A percentile compares a stretch with the other conserved stretches of the same genome.
Evolutionary conservation across 2,888 invertebrate species (phyloP).

Genomic region (Lumbricus terrestris): DNA sequence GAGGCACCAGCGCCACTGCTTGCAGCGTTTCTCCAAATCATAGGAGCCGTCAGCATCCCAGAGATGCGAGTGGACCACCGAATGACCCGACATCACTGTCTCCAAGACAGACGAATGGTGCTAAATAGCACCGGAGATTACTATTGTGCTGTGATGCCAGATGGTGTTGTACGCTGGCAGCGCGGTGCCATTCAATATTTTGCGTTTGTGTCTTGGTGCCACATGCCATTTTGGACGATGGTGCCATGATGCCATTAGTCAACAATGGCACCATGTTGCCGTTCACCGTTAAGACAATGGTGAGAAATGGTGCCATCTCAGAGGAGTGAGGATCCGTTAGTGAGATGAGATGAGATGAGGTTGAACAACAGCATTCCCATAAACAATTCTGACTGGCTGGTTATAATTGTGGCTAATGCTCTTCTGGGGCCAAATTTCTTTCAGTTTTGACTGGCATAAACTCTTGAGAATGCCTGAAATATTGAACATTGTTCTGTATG

Average conservation of each 20-base stretch:
- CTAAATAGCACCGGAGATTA: neutral
- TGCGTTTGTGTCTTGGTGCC: neutral
- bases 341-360: neutral
- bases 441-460: neutral
- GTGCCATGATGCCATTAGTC: neutral
- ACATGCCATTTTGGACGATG: neutral
- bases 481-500: neutral
- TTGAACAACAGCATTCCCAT: slow-evolving; percentile 3
- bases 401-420: neutral
- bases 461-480: neutral
- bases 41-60: neutral
- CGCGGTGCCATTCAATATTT: neutral
- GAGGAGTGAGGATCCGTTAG: neutral
- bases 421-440: neutral
- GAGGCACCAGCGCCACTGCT: neutral
- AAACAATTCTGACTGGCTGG: neutral
- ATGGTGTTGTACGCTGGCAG: neutral
- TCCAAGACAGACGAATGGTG: slow-evolving; percentile 5
- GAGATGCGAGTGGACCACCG: neutral
- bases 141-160: neutral
- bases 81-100: neutral
- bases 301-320: neutral
- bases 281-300: neutral
- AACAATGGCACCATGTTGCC: neutral
- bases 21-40: neutral